phyloP scores from a whole-genome alignment of 2,797 vertebrate species.

The Chiloscyllium punctatum region DNA sequence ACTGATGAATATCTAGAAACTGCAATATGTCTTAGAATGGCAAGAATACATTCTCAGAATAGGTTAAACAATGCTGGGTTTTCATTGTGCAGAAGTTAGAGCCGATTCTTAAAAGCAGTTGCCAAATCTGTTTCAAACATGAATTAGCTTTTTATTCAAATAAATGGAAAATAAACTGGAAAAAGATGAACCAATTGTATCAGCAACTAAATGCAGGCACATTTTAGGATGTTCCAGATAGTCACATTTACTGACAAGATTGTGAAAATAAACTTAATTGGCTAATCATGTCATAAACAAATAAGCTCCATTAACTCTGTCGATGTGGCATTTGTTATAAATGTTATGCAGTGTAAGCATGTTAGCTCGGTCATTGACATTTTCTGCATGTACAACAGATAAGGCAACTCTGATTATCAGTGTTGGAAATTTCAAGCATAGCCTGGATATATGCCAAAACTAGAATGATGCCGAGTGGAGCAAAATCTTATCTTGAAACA shows the following conservation, averaged over 20 bases:
- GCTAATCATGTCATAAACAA: conserved; percentile 19
- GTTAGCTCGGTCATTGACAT: conserved; percentile 6
- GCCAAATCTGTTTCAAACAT: neutral
- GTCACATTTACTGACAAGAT: neutral
- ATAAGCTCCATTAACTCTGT: neutral
- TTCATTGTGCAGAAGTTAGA: neutral
- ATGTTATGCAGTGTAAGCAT: neutral
- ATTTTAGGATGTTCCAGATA: neutral
- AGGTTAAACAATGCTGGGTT: neutral
- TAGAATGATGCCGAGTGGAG: neutral
- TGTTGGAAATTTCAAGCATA: neutral
- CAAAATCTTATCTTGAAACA: neutral
- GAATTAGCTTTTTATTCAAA: neutral
- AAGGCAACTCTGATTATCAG: neutral
- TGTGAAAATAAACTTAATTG: conserved; percentile 23
- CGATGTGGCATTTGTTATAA: conserved; percentile 24
- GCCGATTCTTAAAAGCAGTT: neutral
- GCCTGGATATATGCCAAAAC: neutral
- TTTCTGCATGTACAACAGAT: conserved; percentile 22
- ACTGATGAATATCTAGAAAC: neutral
- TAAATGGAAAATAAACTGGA: neutral
- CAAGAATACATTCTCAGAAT: neutral
- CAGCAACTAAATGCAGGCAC: neutral
- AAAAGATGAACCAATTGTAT: neutral
- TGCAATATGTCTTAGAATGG: neutral